Conservation (phyloP, 2,888 invertebrate genomes). For the Lottia gigantea region DNA sequence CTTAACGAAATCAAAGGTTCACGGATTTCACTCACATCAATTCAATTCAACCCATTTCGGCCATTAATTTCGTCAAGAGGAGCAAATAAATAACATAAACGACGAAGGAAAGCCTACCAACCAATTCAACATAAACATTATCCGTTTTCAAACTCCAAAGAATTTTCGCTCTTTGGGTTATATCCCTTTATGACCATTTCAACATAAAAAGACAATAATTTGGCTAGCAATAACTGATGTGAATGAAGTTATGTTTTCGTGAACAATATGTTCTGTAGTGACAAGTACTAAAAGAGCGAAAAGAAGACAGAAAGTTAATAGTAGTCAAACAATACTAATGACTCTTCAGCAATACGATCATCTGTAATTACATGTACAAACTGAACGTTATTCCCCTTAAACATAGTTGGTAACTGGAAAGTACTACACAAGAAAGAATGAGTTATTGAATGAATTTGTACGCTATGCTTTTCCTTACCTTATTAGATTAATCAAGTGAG, state of each 20-base stretch:
- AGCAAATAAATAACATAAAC: conserved; percentile 9
- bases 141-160: not conserved
- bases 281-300: no score
- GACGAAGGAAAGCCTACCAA: not conserved
- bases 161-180: not conserved
- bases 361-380: no score
- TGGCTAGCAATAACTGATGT: not conserved
- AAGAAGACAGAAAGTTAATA: no score
- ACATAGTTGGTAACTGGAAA: no score
- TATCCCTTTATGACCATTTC: conserved; percentile 2
- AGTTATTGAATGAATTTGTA: no score
- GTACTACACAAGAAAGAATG: no score
- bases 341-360: no score
- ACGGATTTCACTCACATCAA: conserved; percentile 4
- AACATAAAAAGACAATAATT: conserved; percentile 6
- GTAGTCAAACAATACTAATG: no score
- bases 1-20: conserved; percentile 10
- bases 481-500: no score
- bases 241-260: not conserved
- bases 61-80: conserved; percentile 11
- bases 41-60: conserved; percentile 2
- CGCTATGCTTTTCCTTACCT: no score
- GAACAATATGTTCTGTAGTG: not conserved
- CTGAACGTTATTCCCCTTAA: no score
- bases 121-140: conserved; percentile 6